Conservation (phyloP, 2,797 vertebrate genomes). For the Microctenopoma steveboyesi region DNA sequence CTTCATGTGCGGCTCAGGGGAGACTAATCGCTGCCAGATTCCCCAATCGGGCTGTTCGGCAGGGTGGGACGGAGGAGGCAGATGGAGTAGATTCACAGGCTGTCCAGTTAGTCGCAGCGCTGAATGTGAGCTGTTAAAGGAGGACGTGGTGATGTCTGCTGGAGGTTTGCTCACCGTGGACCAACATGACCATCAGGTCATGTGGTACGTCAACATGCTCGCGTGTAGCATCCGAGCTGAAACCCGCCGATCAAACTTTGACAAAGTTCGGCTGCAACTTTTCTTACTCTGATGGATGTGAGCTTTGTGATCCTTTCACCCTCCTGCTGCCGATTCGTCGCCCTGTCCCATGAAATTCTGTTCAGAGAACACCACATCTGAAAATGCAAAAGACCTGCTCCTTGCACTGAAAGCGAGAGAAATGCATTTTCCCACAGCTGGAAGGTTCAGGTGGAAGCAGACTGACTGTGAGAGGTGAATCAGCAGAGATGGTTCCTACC, state of each 20-base stretch:
- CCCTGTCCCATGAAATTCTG: conserved; percentile 16
- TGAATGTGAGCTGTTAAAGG: conserved; percentile 6
- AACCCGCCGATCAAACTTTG: conserved; percentile 23
- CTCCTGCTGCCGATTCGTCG: conserved; percentile 19
- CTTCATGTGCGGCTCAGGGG: conserved; percentile 68
- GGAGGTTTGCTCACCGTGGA: conserved; percentile 9
- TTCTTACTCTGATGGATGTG: conserved; percentile 5
- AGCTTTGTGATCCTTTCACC: conserved; percentile 16
- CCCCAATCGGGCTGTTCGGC: conserved; percentile 40
- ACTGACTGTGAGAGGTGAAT: not conserved
- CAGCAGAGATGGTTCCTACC: not conserved
- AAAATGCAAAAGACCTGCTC: conserved; percentile 36
- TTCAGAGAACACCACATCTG: conserved; percentile 18
- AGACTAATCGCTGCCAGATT: conserved; percentile 63
- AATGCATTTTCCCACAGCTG: conserved; percentile 33
- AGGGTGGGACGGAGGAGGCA: conserved; percentile 2
- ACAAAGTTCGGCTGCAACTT: conserved; percentile 21
- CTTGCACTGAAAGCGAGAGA: not conserved
- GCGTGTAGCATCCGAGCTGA: conserved; percentile 6
- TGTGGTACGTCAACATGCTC: conserved; percentile 21
- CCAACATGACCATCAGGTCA: conserved; percentile 1
- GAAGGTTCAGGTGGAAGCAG: conserved; percentile 22
- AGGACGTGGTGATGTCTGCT: not conserved
- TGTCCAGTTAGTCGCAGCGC: not conserved
- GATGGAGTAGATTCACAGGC: conserved; percentile 33